Evolutionary conservation across 2,888 invertebrate species (phyloP).

Genomic region (Standfussiana lucernea): DNA sequence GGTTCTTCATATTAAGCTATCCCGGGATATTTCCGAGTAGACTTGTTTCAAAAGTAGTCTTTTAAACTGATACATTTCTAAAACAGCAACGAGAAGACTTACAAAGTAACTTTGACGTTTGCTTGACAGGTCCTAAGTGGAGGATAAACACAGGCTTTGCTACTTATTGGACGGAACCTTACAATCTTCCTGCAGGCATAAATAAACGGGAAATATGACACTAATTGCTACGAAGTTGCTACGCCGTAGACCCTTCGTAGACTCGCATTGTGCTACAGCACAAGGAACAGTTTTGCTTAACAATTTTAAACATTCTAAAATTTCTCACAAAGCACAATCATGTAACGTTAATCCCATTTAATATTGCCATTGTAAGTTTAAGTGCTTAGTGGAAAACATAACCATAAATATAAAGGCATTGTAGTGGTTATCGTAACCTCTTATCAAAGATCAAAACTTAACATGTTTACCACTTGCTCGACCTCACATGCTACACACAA

Average conservation of each 20-base stretch:
- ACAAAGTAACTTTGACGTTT: conserved; percentile 57
- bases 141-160: conserved; percentile 62
- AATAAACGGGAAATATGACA: conserved; percentile 77
- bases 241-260: conserved; percentile 74
- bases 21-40: background rate
- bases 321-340: conserved; percentile 19
- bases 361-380: conserved; percentile 26
- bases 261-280: conserved; percentile 63
- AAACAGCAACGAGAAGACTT: conserved; percentile 14
- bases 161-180: conserved; percentile 53
- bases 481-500: conserved; percentile 69
- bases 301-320: conserved; percentile 36
- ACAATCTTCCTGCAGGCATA: conserved; percentile 67
- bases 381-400: conserved; percentile 44
- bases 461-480: conserved; percentile 72
- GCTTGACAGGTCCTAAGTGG: conserved; percentile 44
- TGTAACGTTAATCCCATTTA: conserved; percentile 22
- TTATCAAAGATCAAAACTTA: conserved; percentile 74
- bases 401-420: conserved; percentile 48
- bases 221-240: conserved; percentile 80
- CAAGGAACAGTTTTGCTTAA: conserved; percentile 45
- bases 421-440: conserved; percentile 67
- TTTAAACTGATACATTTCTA: conserved; percentile 41
- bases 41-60: conserved; percentile 2
- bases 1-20: background rate